Conservation (phyloP, 2,797 vertebrate species). For the Coilia nasus region DNA sequence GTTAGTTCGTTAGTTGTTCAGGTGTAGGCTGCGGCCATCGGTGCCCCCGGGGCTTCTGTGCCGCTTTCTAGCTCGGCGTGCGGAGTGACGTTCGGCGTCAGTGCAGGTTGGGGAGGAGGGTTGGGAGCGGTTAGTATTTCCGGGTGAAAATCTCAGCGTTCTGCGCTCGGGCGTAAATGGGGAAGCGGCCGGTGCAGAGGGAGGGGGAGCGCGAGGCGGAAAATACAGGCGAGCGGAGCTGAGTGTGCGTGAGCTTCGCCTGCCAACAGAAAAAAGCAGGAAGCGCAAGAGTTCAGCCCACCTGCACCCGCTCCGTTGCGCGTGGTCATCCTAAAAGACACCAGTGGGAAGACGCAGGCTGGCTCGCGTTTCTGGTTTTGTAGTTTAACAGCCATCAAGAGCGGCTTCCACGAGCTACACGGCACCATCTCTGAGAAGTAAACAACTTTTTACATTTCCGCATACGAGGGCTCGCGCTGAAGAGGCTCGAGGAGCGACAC, state of each 20-base stretch:
- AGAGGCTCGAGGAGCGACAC: not conserved
- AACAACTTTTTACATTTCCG: slow-evolving; percentile 39
- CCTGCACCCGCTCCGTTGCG: slow-evolving; percentile 49
- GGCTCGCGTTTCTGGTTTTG: not conserved
- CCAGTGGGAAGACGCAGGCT: not conserved
- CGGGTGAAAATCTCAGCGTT: slow-evolving; percentile 61
- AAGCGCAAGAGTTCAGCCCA: slow-evolving; percentile 60
- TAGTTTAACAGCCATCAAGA: not conserved
- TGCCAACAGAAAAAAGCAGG: slow-evolving; percentile 65
- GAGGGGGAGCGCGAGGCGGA: slow-evolving; percentile 46
- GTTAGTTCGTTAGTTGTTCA: no score
- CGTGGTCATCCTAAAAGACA: not conserved
- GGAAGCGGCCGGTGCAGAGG: slow-evolving; percentile 16
- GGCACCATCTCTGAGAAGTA: not conserved
- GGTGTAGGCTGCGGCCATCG: not conserved
- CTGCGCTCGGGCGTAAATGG: slow-evolving; percentile 17
- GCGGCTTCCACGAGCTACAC: not conserved
- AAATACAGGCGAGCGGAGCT: slow-evolving; percentile 36
- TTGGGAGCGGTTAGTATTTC: slow-evolving; percentile 54
- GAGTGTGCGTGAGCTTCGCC: slow-evolving; percentile 46
- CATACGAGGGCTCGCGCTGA: not conserved
- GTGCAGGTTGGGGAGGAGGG: not conserved
- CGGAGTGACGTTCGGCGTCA: not conserved
- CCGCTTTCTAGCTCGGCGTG: not conserved
- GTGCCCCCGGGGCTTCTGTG: not conserved